Base-by-base conservation (phyloP, 1,140 invertebrate species). In the Saccostrea glomerata region DNA sequence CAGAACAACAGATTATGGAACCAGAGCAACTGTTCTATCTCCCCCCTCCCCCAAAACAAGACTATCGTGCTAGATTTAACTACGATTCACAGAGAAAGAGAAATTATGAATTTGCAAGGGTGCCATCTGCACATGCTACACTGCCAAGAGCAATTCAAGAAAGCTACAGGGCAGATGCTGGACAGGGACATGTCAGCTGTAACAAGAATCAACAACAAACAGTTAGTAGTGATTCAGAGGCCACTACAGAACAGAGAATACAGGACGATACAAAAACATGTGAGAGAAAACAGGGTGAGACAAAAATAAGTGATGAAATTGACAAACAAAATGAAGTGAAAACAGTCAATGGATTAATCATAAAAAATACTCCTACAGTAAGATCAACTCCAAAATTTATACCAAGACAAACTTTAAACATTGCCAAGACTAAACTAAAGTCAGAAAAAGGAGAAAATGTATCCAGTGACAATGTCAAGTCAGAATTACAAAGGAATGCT, bases 351-450 rank as follows among this genome's bases (percentile, higher is more conserved):
- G 63, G 82, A 63, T 20, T 93, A 54, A 83, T 93, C 20, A 89
- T 93, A 4, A 91, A 90, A 87, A 82, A 92, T 40, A 92, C 90
- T 73, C 91, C 89, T 60, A 90, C 91, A 56, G 73, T 63, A 20
- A 87, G 86, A 11, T 23, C 90, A 17, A 82, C 88, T 25, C 92
- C 92, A n/a, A 91, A 87, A 73, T 94, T 94, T 91, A 88, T 94
- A 25, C 93, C 93, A n/a, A 86, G 93, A 56, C 93, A 94, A 83
- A 89, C 60, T 66, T 7, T 63, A 36, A 89, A 88, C 55, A 56
- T 85, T 77, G 13, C 47, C 56, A 89, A 30, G n/a, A 30, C 12
- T 36, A 11, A 77, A 6, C 7, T 77, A 30, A 70, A 82, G 56
- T 54, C 86, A 63, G 36, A 54, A 58, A 15, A 6, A 77, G 60